Evolutionary conservation across 2,888 invertebrate genomes (phyloP), one percentile per base, ranked within the genome.

Genomic region (Torymus texanus): DNA sequence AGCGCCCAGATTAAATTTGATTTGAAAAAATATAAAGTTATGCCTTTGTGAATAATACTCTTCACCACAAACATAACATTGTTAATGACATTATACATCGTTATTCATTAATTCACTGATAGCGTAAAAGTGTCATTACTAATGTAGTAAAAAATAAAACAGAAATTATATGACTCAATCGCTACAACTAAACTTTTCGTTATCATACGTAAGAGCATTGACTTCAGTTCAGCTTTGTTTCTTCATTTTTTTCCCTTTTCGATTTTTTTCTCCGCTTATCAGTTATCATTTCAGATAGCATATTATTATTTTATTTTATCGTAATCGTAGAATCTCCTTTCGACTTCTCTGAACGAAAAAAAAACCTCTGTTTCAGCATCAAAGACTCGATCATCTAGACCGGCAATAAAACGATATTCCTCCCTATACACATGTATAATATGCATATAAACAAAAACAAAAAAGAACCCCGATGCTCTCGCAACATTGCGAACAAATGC

Each of bases 111-210:
- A 8, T 41, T 41, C 41, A 41, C 41, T 8, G 41, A 41, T 41
- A 41, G 41, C 41, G 5, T 8, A 8, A 41, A 41, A 41, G 41
- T 41, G 8, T 41, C 41, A 41, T 41, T 8, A 41, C 41, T 41
- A 8, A 41, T 41, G 41, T 1, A 41, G 41, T 41, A 0, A 8
- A 8, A 41, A 41, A 8, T 41, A 5, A 41, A 41, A 29, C 24
- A 29, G 62, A 65, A 65, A 50, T 58, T 67, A 67, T 67, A 67
- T 67, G 75, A 75, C 51, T 75, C 75, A 75, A 67, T 67, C 56
- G 29, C 53, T 75, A 18, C 66, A 50, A 74, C 56, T 65, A 18
- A 65, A 74, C 65, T 75, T 75, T 51, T 41, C 21, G 58, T 59
- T 66, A 59, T 75, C 59, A n/a, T 50, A 21, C 24, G 50, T 13